phyloP scores from a whole-genome alignment of 2,888 invertebrate genomes.

The Rotaria sp. region DNA sequence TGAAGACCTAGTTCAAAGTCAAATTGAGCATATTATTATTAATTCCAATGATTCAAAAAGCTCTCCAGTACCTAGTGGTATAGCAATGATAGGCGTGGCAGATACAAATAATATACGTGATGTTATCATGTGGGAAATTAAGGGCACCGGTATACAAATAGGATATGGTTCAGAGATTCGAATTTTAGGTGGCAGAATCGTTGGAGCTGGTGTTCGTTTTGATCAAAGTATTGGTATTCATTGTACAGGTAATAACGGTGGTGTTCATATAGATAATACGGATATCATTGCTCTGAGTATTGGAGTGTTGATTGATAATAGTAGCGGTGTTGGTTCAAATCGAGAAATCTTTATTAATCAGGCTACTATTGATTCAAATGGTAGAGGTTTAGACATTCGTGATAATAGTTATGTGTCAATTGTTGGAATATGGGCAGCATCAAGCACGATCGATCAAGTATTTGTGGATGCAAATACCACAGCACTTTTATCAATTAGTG shows the following conservation, averaged over 20 bases:
- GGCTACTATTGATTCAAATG: slow-evolving; percentile 16
- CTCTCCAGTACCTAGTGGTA: not conserved
- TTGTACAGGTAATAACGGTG: slow-evolving; percentile 10
- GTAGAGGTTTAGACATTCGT: not conserved
- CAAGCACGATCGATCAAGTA: not conserved
- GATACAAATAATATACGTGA: slow-evolving; percentile 8
- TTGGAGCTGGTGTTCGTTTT: not conserved
- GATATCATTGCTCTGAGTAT: not conserved
- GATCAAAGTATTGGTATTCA: slow-evolving; percentile 24
- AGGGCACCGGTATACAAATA: not conserved
- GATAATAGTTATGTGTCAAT: slow-evolving; percentile 26
- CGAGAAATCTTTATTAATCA: slow-evolving; percentile 16
- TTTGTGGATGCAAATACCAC: not conserved
- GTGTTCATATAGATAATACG: not conserved
- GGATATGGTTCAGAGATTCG: slow-evolving; percentile 14
- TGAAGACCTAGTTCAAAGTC: slow-evolving; percentile 24
- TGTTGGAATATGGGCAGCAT: slow-evolving; percentile 18
- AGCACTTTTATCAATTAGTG: slow-evolving; percentile 8
- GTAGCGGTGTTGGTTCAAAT: not conserved
- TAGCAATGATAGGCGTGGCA: not conserved
- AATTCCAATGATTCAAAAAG: slow-evolving; percentile 23
- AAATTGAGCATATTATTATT: not conserved
- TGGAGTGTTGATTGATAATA: not conserved
- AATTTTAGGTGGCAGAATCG: not conserved
- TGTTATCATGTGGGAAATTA: not conserved